These are phyloP conservation scores for Dinocampus coccinellae DNA, from an alignment of 2,888 invertebrate genomes.

Conservation along the genomic window DNA sequence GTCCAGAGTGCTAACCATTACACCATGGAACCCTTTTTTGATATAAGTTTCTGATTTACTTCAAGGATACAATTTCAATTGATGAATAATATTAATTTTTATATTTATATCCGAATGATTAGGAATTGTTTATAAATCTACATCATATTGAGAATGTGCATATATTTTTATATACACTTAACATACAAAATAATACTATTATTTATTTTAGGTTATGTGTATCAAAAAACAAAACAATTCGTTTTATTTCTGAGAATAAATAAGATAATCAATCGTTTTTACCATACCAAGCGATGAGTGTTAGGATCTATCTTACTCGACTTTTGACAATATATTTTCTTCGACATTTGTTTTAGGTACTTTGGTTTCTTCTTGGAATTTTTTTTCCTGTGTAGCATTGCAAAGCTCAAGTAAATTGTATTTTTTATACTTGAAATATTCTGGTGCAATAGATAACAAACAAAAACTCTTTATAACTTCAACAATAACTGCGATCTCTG, in stretches of 20 bases:
- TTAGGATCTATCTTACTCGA: not conserved
- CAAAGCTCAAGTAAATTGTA: constrained; percentile 83
- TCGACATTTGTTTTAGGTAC: no score
- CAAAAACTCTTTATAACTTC: constrained; percentile 87
- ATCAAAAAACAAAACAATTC: no score
- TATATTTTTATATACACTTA: no score
- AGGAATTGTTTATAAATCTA: no score
- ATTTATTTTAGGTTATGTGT: no score
- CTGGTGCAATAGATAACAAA: constrained; percentile 83
- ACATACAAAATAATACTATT: no score
- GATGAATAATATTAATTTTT: no score
- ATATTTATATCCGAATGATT: no score
- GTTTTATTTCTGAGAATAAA: no score
- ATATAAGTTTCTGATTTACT: not conserved
- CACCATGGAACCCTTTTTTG: constrained; percentile 72
- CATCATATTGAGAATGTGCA: no score
- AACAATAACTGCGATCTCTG: constrained; percentile 83
- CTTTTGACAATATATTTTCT: not conserved
- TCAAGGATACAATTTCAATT: not conserved
- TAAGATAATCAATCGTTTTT: no score
- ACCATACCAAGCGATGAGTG: no score
- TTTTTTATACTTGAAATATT: constrained; percentile 84
- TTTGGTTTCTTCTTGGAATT: constrained; percentile 21
- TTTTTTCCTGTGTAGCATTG: constrained; percentile 47
- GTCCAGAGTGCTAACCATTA: constrained; percentile 86